Evolutionary conservation across 2,113 vertebrate genomes (phyloP).

Genomic region (Amazona vittata): DNA sequence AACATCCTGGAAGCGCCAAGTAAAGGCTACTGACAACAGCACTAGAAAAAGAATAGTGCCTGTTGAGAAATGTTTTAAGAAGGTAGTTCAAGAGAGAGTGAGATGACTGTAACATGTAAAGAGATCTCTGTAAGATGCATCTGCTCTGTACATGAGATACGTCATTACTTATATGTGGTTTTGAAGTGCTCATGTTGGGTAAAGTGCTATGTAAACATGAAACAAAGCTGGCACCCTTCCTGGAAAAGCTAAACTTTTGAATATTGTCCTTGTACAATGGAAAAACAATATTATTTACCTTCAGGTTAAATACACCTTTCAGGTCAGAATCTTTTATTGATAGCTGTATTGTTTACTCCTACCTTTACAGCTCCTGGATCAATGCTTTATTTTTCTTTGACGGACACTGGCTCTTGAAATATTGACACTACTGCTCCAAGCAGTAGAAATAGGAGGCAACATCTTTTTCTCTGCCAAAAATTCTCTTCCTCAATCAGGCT

Average conservation of each 20-base stretch:
- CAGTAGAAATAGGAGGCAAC: constrained; percentile 42
- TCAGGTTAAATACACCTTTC: constrained; percentile 13
- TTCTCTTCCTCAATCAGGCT: constrained; percentile 53
- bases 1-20: background rate
- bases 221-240: background rate
- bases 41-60: background rate
- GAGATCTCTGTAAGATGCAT: background rate
- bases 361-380: constrained; percentile 45
- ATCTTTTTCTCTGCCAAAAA: constrained; percentile 57
- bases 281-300: background rate
- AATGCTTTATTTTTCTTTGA: constrained; percentile 37
- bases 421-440: constrained; percentile 55
- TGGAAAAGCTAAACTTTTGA: background rate
- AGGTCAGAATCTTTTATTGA: constrained; percentile 37
- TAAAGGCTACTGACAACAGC: background rate
- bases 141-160: rapidly evolving
- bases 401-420: constrained; percentile 49
- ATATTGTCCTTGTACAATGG: background rate
- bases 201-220: background rate
- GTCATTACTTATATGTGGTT: background rate
- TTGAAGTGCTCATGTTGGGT: background rate
- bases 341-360: constrained; percentile 27
- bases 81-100: background rate
- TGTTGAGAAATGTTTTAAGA: background rate
- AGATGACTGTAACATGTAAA: background rate